Percentiles rank a stretch among this genome's conserved stretches.
Conservation (phyloP, 2,797 vertebrate genomes). For the Dipus sagitta region DNA sequence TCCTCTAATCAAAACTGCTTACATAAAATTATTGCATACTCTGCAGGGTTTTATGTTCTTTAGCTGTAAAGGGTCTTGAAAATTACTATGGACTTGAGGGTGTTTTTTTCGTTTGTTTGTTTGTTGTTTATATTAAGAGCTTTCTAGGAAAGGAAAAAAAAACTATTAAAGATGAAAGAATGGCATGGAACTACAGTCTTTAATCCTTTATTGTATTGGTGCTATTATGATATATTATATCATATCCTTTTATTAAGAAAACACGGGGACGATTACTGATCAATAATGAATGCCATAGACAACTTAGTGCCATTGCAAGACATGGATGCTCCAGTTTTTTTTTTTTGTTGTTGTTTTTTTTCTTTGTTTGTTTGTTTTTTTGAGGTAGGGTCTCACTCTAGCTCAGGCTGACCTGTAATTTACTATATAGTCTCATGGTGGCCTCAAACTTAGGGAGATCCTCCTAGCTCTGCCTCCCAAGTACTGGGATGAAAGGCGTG, state of each 20-base stretch:
- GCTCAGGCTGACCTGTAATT: too few species aligned
- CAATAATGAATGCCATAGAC: conserved; percentile 5
- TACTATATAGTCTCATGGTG: too few species aligned
- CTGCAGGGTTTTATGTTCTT: conserved; percentile 51
- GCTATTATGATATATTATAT: neutral
- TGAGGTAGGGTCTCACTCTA: too few species aligned
- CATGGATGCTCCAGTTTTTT: neutral
- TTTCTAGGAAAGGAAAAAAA: neutral
- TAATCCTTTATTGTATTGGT: conserved; percentile 25
- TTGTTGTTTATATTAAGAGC: conserved; percentile 2
- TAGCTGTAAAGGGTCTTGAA: conserved; percentile 56
- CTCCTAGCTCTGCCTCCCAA: too few species aligned
- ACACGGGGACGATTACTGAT: conserved; percentile 28
- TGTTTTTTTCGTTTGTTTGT: neutral
- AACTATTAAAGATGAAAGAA: conserved; percentile 36
- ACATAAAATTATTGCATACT: conserved; percentile 49
- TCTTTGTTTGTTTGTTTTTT: too few species aligned
- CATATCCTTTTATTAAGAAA: conserved; percentile 26
- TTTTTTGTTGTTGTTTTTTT: neutral
- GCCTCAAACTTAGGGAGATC: too few species aligned
- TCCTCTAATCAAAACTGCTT: conserved; percentile 57
- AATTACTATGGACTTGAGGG: conserved; percentile 26
- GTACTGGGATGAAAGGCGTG: too few species aligned
- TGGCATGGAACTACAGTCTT: conserved; percentile 11
- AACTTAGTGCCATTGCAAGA: conserved; percentile 9